Conservation (phyloP, 2,888 invertebrate species). For the Ceraclea dissimilis region DNA sequence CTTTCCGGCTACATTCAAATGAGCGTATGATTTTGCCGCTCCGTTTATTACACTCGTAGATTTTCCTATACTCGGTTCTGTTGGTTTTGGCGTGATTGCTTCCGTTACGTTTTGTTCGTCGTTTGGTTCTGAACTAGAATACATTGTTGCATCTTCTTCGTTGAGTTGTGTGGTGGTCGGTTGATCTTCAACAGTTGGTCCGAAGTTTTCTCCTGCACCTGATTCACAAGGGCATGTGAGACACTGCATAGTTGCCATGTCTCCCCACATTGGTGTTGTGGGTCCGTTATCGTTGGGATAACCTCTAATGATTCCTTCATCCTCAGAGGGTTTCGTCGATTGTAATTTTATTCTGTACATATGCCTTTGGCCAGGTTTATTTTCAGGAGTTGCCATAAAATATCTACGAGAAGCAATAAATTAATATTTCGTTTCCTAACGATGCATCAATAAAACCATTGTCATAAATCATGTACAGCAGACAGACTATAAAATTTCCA, state of each 20-base stretch:
- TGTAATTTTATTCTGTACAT: conserved; percentile 56
- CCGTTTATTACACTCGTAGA: conserved; percentile 36
- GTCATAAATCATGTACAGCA: no score
- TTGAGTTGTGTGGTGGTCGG: conserved; percentile 7
- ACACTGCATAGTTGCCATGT: conserved; percentile 42
- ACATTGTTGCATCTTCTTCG: neutral
- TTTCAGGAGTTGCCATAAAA: conserved; percentile 72
- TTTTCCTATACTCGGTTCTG: conserved; percentile 33
- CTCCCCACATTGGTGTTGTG: conserved; percentile 17
- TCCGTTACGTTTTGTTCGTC: conserved; percentile 21
- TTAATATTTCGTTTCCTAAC: neutral
- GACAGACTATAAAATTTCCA: no score
- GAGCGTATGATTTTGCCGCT: conserved; percentile 21
- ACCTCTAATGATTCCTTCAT: conserved; percentile 1
- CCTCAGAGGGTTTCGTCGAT: conserved; percentile 11
- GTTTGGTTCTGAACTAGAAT: conserved; percentile 7
- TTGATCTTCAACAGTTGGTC: conserved; percentile 5
- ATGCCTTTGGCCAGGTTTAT: conserved; percentile 73
- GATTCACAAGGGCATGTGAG: conserved; percentile 47
- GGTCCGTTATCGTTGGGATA: conserved; percentile 5
- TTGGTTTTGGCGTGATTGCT: conserved; percentile 2
- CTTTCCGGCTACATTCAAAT: conserved; percentile 33
- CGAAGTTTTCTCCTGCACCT: conserved; percentile 27
- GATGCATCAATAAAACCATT: no score
- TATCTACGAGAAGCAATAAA: conserved; percentile 50